These are phyloP conservation scores for Chymomyza fuscimana DNA, from an alignment of 2,888 invertebrate genomes.

Conservation along the genomic window DNA sequence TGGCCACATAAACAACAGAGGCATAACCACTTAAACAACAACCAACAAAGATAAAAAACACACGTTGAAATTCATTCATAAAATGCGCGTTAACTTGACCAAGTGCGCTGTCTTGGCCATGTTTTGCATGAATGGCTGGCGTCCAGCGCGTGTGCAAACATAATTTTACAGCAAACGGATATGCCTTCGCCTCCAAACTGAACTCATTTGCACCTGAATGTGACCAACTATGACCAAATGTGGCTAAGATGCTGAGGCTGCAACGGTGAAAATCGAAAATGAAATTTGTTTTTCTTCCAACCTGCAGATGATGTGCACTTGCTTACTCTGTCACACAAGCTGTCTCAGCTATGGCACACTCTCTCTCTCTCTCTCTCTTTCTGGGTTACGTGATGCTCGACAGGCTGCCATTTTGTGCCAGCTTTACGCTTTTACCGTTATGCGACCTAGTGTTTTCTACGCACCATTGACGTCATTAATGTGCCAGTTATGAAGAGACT, in stretches of 20 bases:
- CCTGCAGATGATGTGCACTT: constrained; percentile 44
- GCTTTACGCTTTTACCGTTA: constrained; percentile 58
- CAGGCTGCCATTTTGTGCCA: constrained; percentile 21
- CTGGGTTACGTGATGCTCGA: constrained; percentile 56
- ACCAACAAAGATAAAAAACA: constrained; percentile 11
- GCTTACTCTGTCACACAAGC: constrained; percentile 11
- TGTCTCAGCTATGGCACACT: too few relatives aligned
- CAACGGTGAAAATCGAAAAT: constrained; percentile 58
- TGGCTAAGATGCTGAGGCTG: constrained; percentile 29
- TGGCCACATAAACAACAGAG: constrained; percentile 17
- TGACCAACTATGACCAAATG: constrained; percentile 2
- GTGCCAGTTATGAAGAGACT: constrained; percentile 6
- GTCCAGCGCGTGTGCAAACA: constrained; percentile 57
- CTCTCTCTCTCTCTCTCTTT: background rate
- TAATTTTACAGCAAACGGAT: constrained; percentile 32
- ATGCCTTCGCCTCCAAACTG: constrained; percentile 32
- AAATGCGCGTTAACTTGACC: constrained; percentile 31
- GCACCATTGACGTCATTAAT: constrained; percentile 59
- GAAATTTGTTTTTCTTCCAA: constrained; percentile 53
- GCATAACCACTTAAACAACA: constrained; percentile 2
- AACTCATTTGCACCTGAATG: constrained; percentile 60
- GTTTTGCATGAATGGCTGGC: constrained; percentile 64
- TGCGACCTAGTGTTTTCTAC: background rate
- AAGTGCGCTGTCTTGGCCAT: constrained; percentile 32
- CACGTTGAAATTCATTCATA: constrained; percentile 62